Percentiles rank a stretch among this genome's conserved stretches.
Evolutionary conservation across 2,113 vertebrate species (phyloP).

Genomic region (Bubo bubo): DNA sequence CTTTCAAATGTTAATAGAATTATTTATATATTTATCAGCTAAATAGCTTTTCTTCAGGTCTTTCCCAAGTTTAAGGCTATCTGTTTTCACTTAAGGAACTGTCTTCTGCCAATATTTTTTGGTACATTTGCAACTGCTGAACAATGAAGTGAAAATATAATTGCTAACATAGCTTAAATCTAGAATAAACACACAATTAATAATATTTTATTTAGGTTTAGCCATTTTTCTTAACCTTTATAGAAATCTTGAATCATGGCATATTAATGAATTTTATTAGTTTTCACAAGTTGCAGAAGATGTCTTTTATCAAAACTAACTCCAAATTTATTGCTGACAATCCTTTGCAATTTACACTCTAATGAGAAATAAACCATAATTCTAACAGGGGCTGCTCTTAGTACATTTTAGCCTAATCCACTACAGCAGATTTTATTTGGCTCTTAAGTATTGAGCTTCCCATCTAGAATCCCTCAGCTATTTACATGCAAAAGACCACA

Average conservation of each 20-base stretch:
- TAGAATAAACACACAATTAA: conserved; percentile 59
- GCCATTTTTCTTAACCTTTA: conserved; percentile 56
- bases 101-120: conserved; percentile 60
- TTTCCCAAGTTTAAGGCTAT: conserved; percentile 47
- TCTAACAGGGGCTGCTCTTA: background rate
- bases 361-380: conserved; percentile 41
- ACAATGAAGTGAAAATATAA: conserved; percentile 66
- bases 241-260: conserved; percentile 50
- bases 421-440: conserved; percentile 30
- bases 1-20: conserved; percentile 16
- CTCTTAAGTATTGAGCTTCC: background rate
- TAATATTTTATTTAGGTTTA: conserved; percentile 61
- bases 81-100: conserved; percentile 72
- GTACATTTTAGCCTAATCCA: background rate
- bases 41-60: conserved; percentile 52
- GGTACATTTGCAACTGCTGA: conserved; percentile 67
- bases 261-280: conserved; percentile 69
- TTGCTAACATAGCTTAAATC: background rate
- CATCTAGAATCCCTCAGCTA: background rate
- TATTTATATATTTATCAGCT: conserved; percentile 34
- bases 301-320: conserved; percentile 41
- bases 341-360: conserved; percentile 19
- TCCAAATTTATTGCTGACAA: conserved; percentile 15
- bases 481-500: background rate
- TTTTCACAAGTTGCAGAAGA: conserved; percentile 54